These are phyloP conservation scores for Aphelenchoides besseyi DNA, from an alignment of 1,140 invertebrate genomes.

Conservation along the genomic window DNA sequence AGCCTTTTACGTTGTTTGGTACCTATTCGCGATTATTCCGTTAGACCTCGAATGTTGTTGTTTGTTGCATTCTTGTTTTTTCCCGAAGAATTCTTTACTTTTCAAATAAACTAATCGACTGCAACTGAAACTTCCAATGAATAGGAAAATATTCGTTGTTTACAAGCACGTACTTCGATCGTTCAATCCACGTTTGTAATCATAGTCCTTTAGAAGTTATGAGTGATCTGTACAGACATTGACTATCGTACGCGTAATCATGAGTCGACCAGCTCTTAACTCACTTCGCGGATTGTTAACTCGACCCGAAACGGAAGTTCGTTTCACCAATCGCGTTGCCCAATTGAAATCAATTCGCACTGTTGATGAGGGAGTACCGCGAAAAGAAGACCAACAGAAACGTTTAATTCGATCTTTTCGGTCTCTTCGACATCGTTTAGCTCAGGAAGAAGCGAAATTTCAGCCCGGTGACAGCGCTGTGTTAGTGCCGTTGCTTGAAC, in stretches of 20 bases:
- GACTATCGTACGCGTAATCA: not conserved
- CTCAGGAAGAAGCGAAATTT: not conserved
- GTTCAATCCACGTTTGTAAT: not conserved
- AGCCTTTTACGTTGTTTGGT: not conserved
- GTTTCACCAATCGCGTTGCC: not conserved
- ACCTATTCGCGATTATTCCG: not conserved
- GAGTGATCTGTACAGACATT: not conserved
- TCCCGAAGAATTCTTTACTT: not conserved
- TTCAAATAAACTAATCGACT: not conserved
- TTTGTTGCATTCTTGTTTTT: not conserved
- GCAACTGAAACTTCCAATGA: too few relatives aligned
- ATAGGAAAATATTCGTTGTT: too few relatives aligned
- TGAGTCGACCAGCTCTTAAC: not conserved
- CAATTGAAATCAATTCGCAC: not conserved
- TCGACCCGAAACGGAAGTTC: not conserved
- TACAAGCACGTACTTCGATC: too few relatives aligned
- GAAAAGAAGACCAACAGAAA: not conserved
- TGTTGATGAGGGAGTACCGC: not conserved
- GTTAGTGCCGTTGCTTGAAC: not conserved
- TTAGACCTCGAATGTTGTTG: not conserved
- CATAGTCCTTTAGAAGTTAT: too few relatives aligned
- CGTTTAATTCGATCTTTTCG: not conserved
- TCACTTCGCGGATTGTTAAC: not conserved
- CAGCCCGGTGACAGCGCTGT: not conserved
- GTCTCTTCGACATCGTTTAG: not conserved